phyloP scores from a whole-genome alignment of 2,113 vertebrate species.

The Dasypus novemcinctus region DNA sequence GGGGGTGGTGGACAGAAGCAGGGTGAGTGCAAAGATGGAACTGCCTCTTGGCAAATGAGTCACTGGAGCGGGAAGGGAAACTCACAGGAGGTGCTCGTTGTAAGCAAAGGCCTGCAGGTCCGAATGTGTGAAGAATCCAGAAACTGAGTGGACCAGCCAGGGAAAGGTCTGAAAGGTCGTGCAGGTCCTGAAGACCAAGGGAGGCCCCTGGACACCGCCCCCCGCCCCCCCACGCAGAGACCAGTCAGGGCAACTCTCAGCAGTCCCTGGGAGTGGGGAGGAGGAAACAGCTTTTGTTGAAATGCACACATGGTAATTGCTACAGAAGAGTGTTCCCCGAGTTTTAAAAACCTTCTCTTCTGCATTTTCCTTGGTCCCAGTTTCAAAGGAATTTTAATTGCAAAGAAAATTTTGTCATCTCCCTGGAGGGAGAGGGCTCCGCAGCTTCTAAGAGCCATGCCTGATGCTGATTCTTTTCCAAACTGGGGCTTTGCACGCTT shows the following conservation, averaged over 20 bases:
- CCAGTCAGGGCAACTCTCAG: neutral
- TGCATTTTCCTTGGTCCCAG: constrained; percentile 83
- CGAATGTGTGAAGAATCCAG: neutral
- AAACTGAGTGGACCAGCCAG: neutral
- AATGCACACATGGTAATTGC: constrained; percentile 74
- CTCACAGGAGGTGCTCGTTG: neutral
- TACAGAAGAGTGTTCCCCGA: constrained; percentile 78
- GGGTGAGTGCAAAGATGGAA: neutral
- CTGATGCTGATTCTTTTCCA: constrained; percentile 80
- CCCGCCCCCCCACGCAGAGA: neutral
- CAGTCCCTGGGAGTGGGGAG: constrained; percentile 35
- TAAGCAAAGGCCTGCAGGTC: neutral
- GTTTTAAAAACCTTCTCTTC: constrained; percentile 78
- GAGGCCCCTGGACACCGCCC: neutral
- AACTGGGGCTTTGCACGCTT: constrained; percentile 82
- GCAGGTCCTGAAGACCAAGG: neutral
- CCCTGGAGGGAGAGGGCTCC: constrained; percentile 81
- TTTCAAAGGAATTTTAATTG: constrained; percentile 90
- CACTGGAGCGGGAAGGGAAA: neutral
- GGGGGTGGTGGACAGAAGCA: neutral
- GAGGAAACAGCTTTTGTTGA: constrained; percentile 72
- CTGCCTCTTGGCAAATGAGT: neutral
- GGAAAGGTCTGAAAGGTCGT: too few species aligned
- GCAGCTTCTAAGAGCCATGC: constrained; percentile 78
- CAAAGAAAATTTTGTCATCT: constrained; percentile 85